phyloP scores from a whole-genome alignment of 2,797 vertebrate genomes.

The Mormyrus hasselquistii region DNA sequence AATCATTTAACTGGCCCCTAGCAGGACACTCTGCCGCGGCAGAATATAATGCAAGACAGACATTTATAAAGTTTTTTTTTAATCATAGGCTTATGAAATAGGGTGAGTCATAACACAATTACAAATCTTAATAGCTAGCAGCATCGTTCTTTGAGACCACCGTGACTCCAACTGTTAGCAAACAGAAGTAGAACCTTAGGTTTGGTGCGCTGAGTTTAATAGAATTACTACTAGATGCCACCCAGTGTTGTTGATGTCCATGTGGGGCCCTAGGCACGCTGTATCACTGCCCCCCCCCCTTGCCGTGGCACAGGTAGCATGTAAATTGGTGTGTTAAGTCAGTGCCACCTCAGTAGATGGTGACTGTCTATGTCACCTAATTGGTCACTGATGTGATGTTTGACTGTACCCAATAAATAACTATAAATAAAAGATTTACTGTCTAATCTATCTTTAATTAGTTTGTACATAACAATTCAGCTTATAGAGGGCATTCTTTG shows the following conservation, averaged over 20 bases:
- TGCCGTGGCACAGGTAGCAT: neutral
- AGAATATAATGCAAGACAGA: slow-evolving; percentile 24
- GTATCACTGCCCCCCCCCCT: neutral
- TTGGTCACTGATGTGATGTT: neutral
- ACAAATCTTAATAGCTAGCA: neutral
- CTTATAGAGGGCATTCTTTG: neutral
- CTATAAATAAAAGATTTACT: neutral
- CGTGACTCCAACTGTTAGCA: neutral
- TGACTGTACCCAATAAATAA: neutral
- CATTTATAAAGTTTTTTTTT: slow-evolving; percentile 16
- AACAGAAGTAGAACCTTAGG: neutral
- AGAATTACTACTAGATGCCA: neutral
- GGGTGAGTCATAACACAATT: neutral
- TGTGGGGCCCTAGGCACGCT: neutral
- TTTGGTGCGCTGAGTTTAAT: neutral
- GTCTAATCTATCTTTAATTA: neutral
- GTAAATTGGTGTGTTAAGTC: neutral
- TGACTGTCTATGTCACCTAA: neutral
- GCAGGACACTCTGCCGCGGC: neutral
- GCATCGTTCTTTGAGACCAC: neutral
- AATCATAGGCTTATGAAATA: neutral
- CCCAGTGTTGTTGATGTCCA: neutral
- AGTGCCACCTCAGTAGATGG: neutral
- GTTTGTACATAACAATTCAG: neutral
- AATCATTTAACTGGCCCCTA: slow-evolving; percentile 24